Evolutionary conservation across 2,113 vertebrate species (phyloP), one percentile per base, ranked within the genome.

Genomic region (Caracal caracal): DNA sequence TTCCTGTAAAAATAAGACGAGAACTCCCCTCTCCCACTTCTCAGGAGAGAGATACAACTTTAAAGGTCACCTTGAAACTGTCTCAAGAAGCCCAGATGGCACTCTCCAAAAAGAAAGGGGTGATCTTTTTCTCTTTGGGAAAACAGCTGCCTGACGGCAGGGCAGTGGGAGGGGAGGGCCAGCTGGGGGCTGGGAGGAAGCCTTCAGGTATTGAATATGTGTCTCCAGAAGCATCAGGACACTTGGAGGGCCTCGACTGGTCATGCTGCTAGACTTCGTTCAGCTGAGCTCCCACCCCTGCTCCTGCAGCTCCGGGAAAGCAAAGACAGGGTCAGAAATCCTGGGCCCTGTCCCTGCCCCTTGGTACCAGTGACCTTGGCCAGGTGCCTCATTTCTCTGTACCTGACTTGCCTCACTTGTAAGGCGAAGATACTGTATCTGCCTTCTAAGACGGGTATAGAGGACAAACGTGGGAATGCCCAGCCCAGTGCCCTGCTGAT

Each of bases 51-150:
- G 53, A 53, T 92, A 76, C 79, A 78, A 65, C 56, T 71, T 30
- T 87, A 71, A 90, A 97, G 96, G 95, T 97, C 95, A 95, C 92
- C 92, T 97, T 97, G 97, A 97, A 95, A 85, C 71, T 83, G 35
- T 91, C 78, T 84, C 66, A 75, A 68, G 93, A 84, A 96, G 37
- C 53, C 88, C 56, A 76, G 43, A 75, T 87, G 78, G n/a, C 47
- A 95, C 71, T 93, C 56, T 93, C 43, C 53, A 78, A n/a, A 95
- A 90, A 93, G 51, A 88, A 93, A 86, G 66, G 81, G 12, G n/a
- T 73, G 59, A 66, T 68, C 53, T 97, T 97, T 94, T 93, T 93
- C 63, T 85, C 61, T 88, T 88, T 53, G 90, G 85, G 61, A 63
- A 81, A 81, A 49, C 11, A 91, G 81, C 87, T 65, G 35, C 68